Base-by-base conservation (phyloP, 2,888 invertebrate genomes). In the Peribatodes rhomboidaria region DNA sequence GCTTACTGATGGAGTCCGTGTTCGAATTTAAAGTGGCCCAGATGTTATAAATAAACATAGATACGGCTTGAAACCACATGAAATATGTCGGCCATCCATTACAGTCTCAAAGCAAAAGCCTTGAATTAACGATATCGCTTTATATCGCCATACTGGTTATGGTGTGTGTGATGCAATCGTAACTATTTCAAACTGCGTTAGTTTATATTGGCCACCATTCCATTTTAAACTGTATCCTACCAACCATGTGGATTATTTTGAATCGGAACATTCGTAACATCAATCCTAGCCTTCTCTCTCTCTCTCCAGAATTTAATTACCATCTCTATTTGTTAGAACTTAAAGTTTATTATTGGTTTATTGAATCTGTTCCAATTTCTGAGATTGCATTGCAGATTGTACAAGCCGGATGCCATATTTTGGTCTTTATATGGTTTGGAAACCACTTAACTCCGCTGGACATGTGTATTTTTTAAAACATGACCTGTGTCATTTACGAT, bases 141-240 rank as follows among this genome's bases (percentile, higher is more conserved):
- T 61, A 67, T 71, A 68, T 66, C 67, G 67, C 69, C 66, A 71
- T 72, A 73, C 69, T 72, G 65, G 69, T 69, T 68, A 61, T 69
- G 68, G 70, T 68, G 71, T 65, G 65, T 75, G 68, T 80, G 75
- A 77, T 78, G 82, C 75, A 81, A 81, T 75, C 67, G 59, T 64
- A 69, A 65, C 62, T 67, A 63, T 63, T 63, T 57, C 44, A 20
- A 50, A 44, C 50, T 20, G 67, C 68, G 61, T 68, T 68, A 62
- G 69, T 70, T 69, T 72, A 75, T 76, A 73, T 76, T 50, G 42
- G n/a, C 54, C 37, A 33, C 20, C 63, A 52, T 37, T 42, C 53
- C 35, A 58, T 65, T 41, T 56, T 37, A 49, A 62, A 42, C 64
- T 67, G 35, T 67, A 68, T 65, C 20, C 22, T 16, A 9, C 47